Conservation (phyloP, 1,140 invertebrate genomes). For the Brachionus angularis region DNA sequence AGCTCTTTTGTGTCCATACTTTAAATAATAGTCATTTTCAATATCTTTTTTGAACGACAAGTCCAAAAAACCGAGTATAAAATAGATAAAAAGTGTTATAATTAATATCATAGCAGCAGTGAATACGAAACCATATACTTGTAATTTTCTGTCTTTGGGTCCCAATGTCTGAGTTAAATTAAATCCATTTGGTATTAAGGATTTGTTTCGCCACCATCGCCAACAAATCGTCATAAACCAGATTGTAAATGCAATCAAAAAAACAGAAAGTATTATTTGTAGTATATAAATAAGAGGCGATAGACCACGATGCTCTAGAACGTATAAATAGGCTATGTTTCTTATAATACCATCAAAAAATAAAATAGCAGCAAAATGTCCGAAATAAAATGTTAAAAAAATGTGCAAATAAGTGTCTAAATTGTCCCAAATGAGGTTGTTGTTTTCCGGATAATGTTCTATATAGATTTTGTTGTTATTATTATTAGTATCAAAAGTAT, state of each 20-base stretch:
- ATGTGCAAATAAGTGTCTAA: constrained; percentile 41
- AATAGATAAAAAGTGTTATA: constrained; percentile 29
- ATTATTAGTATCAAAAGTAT: background rate
- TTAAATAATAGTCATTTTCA: too few species aligned
- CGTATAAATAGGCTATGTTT: constrained; percentile 33
- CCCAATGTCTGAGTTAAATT: background rate
- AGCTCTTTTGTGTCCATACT: background rate
- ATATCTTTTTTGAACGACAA: background rate
- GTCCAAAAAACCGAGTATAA: constrained; percentile 21
- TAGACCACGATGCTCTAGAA: background rate
- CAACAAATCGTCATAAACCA: constrained; percentile 44
- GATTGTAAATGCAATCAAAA: constrained; percentile 18
- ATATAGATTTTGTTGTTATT: background rate
- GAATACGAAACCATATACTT: constrained; percentile 29
- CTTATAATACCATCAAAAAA: constrained; percentile 38
- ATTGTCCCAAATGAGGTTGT: constrained; percentile 11
- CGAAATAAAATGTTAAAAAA: constrained; percentile 43
- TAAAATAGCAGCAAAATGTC: constrained; percentile 37
- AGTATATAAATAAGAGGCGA: constrained; percentile 22
- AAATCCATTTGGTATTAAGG: background rate
- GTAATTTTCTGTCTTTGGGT: background rate
- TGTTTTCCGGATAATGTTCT: constrained; percentile 33
- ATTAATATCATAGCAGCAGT: constrained; percentile 20
- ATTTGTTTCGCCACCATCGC: constrained; percentile 42
- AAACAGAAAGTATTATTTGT: constrained; percentile 21